Percentiles rank a stretch among this genome's conserved stretches.
These are phyloP conservation scores for Arenaria interpres DNA, from an alignment of 2,113 vertebrate genomes.

Conservation along the genomic window DNA sequence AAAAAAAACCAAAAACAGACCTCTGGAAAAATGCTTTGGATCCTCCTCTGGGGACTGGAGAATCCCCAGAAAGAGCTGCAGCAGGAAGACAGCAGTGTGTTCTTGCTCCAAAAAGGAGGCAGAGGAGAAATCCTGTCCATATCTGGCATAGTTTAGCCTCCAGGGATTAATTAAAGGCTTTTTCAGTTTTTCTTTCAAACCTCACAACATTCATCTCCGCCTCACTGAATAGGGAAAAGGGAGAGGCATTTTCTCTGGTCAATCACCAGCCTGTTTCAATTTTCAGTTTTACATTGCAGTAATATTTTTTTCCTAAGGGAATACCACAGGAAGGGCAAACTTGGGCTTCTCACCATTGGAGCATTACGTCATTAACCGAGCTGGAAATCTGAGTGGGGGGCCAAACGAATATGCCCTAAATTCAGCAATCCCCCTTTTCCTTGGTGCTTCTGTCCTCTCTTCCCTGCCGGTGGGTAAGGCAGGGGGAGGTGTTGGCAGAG, in stretches of 20 bases:
- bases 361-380: background rate
- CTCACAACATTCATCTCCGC: conserved; percentile 14
- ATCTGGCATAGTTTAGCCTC: conserved; percentile 28
- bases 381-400: background rate
- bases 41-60: background rate
- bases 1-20: background rate
- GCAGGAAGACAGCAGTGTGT: background rate
- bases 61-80: background rate
- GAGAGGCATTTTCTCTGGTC: conserved; percentile 48
- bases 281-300: conserved; percentile 22
- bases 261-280: conserved; percentile 49
- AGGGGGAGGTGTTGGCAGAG: background rate
- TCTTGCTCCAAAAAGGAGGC: background rate
- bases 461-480: background rate
- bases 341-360: conserved; percentile 4
- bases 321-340: conserved; percentile 37
- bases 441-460: background rate
- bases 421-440: background rate
- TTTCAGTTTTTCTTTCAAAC: conserved; percentile 62
- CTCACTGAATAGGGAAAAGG: conserved; percentile 18
- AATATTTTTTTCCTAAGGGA: conserved; percentile 32
- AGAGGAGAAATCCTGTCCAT: conserved; percentile 39
- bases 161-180: conserved; percentile 62
- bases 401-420: background rate
- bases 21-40: background rate